Evolutionary conservation across 2,888 invertebrate species (phyloP).

Genomic region (Thera britannica): DNA sequence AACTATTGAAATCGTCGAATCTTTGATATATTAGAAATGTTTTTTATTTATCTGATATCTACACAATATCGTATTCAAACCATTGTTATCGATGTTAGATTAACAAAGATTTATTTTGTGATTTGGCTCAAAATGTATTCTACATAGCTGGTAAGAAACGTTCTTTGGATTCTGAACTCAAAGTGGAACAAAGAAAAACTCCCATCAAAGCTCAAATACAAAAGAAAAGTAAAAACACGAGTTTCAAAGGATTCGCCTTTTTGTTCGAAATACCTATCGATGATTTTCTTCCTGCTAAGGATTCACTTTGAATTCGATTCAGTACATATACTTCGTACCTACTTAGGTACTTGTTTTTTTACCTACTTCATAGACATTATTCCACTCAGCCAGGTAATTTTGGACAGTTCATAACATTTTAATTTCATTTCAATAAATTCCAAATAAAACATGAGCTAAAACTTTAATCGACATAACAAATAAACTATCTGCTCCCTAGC

Average conservation of each 20-base stretch:
- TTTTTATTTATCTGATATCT: background rate
- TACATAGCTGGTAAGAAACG: background rate
- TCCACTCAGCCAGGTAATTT: too few species aligned
- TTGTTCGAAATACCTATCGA: constrained; percentile 59
- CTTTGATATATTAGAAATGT: too few species aligned
- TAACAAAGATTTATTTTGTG: background rate
- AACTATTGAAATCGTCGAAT: too few species aligned
- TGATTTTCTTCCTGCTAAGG: constrained; percentile 23
- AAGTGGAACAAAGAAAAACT: constrained; percentile 65
- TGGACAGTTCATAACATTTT: too few species aligned
- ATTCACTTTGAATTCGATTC: too few species aligned
- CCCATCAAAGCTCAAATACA: constrained; percentile 71
- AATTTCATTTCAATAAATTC: too few species aligned
- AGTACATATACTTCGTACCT: too few species aligned
- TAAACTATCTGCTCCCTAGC: too few species aligned
- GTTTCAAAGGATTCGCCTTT: constrained; percentile 73
- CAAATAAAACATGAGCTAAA: too few species aligned
- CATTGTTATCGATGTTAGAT: background rate
- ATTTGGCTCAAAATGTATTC: background rate
- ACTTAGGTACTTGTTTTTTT: too few species aligned
- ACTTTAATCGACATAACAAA: too few species aligned
- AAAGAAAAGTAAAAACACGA: constrained; percentile 73
- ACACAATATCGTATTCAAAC: background rate
- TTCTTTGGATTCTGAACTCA: constrained; percentile 12
- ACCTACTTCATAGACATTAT: too few species aligned